phyloP scores from a whole-genome alignment of 2,113 vertebrate species.

The Dipodomys ordii region DNA sequence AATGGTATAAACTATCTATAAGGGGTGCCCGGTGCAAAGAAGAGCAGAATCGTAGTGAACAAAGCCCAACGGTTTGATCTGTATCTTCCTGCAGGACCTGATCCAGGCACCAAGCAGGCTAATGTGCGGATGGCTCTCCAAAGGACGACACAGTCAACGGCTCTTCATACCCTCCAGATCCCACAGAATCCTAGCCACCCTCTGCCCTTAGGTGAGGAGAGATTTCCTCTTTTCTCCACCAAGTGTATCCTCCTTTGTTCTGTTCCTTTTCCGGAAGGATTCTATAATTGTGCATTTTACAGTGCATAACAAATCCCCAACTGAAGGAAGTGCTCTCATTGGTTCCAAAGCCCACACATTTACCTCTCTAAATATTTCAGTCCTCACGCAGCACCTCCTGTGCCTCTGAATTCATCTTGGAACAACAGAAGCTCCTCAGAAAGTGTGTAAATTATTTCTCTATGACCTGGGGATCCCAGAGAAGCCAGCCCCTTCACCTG shows the following conservation, averaged over 20 bases:
- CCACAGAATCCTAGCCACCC: slow-evolving; percentile 5
- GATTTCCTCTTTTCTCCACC: not conserved
- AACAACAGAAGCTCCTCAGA: not conserved
- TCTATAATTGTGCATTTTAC: not conserved
- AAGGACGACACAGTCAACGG: not conserved
- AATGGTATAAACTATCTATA: slow-evolving; percentile 45
- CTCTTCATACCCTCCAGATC: no score
- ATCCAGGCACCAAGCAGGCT: slow-evolving; percentile 67
- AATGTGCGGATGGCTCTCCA: slow-evolving; percentile 59
- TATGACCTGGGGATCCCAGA: not conserved
- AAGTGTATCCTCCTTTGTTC: not conserved
- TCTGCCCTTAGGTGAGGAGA: not conserved
- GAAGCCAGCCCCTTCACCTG: not conserved
- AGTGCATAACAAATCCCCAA: not conserved
- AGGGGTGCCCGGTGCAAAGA: slow-evolving; percentile 8
- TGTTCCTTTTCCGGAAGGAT: not conserved
- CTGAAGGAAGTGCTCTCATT: not conserved
- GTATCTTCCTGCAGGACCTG: slow-evolving; percentile 42
- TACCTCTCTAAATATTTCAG: not conserved
- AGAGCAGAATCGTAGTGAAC: not conserved
- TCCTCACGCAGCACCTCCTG: not conserved
- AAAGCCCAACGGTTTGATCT: slow-evolving; percentile 37
- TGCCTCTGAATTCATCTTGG: not conserved
- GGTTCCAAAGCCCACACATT: no score
- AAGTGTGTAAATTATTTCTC: slow-evolving; percentile 31